These are phyloP conservation scores for Actinia tenebrosa DNA, from an alignment of 64 coral and sea anemone genomes.

Conservation along the genomic window DNA sequence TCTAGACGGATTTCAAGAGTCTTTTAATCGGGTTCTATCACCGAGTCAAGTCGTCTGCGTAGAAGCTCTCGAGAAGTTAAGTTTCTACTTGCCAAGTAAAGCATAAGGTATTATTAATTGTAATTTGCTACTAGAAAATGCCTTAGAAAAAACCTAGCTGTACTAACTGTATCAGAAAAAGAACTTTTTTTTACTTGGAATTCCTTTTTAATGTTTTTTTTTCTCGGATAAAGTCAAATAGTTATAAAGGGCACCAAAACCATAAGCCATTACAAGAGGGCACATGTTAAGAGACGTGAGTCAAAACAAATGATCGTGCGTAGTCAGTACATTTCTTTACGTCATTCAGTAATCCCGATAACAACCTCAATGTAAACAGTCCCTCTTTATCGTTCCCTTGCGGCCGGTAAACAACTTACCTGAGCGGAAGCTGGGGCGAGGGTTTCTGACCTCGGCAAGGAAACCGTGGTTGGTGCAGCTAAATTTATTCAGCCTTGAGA, in stretches of 20 bases:
- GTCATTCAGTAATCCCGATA: conserved; percentile 1
- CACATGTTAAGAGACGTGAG: not conserved
- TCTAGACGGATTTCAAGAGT: not conserved
- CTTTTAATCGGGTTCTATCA: not conserved
- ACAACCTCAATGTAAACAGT: not conserved
- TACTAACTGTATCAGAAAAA: not conserved
- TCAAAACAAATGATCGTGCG: not conserved
- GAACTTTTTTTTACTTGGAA: not conserved
- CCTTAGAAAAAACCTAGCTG: not conserved
- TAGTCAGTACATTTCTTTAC: not conserved
- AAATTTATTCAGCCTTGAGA: not conserved
- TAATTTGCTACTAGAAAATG: not conserved
- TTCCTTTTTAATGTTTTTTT: not conserved
- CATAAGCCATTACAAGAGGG: not conserved
- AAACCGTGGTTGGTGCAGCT: not conserved
- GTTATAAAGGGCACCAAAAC: not conserved
- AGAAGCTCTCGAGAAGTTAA: not conserved
- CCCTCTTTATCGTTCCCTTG: not conserved
- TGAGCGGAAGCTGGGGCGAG: conserved; percentile 5
- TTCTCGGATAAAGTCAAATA: no score
- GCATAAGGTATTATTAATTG: not conserved
- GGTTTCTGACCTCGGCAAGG: not conserved
- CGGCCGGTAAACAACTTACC: not conserved
- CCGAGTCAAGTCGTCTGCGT: not conserved
- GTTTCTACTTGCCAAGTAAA: not conserved